Percentiles rank a stretch among this genome's conserved stretches.
phyloP scores from a whole-genome alignment of 92 coral and sea anemone genomes.

The Phenganax subtilis region DNA sequence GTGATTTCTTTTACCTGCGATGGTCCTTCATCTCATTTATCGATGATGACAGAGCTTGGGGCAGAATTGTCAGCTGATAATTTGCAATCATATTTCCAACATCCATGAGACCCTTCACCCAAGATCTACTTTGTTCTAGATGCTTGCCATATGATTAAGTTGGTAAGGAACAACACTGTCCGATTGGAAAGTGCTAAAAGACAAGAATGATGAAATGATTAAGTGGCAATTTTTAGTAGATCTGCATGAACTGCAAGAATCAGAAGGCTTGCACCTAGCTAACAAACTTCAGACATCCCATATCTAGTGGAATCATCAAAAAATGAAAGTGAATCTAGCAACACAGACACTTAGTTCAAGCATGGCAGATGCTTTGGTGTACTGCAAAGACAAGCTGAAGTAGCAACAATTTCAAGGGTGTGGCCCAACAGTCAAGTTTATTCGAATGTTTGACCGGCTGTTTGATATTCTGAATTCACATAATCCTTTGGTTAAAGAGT shows the following conservation, averaged over 20 bases:
- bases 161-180: slow-evolving; percentile 18
- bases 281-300: slow-evolving; percentile 14
- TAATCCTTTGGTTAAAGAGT: too few relatives aligned
- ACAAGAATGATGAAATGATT: slow-evolving; percentile 9
- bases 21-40: not conserved
- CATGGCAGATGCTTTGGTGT: too few relatives aligned
- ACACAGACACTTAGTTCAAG: too few relatives aligned
- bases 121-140: not conserved
- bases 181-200: not conserved
- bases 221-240: slow-evolving; percentile 12
- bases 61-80: not conserved
- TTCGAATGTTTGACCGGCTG: too few relatives aligned
- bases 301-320: slow-evolving; percentile 6
- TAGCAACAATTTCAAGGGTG: too few relatives aligned
- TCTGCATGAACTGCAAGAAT: not conserved
- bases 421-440: too few relatives aligned
- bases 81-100: slow-evolving; percentile 11
- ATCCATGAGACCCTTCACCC: slow-evolving; percentile 6
- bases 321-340: not conserved
- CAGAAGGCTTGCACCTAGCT: slow-evolving; percentile 23
- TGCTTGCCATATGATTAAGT: slow-evolving; percentile 1
- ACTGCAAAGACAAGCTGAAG: too few relatives aligned
- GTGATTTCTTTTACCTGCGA: too few relatives aligned
- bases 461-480: too few relatives aligned
- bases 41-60: slow-evolving; percentile 20